These are phyloP conservation scores for Hirtodrosophila alboralis DNA, from an alignment of 2,888 invertebrate species.

Conservation along the genomic window DNA sequence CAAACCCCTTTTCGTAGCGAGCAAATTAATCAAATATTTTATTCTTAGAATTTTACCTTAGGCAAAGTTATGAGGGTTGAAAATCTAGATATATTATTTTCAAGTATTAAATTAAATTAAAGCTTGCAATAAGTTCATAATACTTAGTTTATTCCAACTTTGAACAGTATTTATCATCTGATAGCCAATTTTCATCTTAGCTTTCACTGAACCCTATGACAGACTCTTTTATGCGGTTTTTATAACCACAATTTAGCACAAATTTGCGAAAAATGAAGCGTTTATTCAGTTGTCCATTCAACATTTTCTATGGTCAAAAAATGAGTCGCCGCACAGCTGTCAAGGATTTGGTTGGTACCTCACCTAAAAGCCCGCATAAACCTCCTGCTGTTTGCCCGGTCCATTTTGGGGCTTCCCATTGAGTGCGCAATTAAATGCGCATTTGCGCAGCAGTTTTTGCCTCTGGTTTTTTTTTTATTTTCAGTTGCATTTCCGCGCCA, in stretches of 20 bases:
- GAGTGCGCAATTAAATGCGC: conserved; percentile 74
- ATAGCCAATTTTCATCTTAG: neutral
- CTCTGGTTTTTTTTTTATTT: neutral
- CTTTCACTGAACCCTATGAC: neutral
- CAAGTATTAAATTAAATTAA: too few relatives aligned
- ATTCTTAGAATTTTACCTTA: too few relatives aligned
- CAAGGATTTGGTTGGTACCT: conserved; percentile 13
- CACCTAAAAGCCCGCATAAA: too few relatives aligned
- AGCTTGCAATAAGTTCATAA: too few relatives aligned
- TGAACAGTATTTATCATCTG: too few relatives aligned
- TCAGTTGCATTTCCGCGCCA: conserved; percentile 68
- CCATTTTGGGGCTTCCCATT: conserved; percentile 48
- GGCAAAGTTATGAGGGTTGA: too few relatives aligned
- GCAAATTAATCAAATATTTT: too few relatives aligned
- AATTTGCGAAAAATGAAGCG: conserved; percentile 22
- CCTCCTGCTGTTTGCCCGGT: conserved; percentile 1
- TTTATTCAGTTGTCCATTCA: conserved; percentile 38
- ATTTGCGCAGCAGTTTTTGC: conserved; percentile 56
- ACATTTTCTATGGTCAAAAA: conserved; percentile 34
- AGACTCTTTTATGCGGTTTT: conserved; percentile 2
- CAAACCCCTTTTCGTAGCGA: too few relatives aligned
- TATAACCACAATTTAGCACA: conserved; percentile 5
- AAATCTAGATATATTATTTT: too few relatives aligned
- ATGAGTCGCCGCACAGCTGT: conserved; percentile 27
- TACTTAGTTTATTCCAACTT: too few relatives aligned